A percentile compares a stretch with the other conserved stretches of the same genome.
Conservation (phyloP, 1,140 invertebrate genomes). For the Neotoxoptera formosana region DNA sequence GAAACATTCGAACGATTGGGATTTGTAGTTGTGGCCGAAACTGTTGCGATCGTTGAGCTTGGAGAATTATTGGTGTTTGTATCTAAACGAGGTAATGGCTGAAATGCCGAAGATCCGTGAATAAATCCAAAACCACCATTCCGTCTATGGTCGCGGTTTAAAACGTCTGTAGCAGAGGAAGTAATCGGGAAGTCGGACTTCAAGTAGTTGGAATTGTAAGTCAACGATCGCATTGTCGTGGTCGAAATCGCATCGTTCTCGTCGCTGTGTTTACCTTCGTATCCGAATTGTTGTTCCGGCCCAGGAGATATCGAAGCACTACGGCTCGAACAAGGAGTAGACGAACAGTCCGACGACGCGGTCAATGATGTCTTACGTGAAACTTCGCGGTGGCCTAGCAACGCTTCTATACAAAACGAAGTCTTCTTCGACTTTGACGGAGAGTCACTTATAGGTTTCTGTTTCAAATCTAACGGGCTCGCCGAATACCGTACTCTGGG, state of each 20-base stretch:
- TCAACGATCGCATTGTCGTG: neutral
- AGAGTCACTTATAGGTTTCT: neutral
- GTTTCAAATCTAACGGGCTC: slow-evolving; percentile 29
- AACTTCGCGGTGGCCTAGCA: slow-evolving; percentile 65
- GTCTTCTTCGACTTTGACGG: slow-evolving; percentile 64
- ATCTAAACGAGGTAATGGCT: slow-evolving; percentile 60
- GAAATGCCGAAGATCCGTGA: slow-evolving; percentile 63
- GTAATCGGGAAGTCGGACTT: slow-evolving; percentile 15
- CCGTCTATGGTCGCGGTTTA: slow-evolving; percentile 20
- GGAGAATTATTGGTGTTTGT: slow-evolving; percentile 53
- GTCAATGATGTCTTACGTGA: slow-evolving; percentile 54
- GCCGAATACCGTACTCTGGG: neutral
- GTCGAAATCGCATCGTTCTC: neutral
- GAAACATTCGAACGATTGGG: slow-evolving; percentile 50
- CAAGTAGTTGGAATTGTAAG: slow-evolving; percentile 13
- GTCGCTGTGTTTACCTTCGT: slow-evolving; percentile 60
- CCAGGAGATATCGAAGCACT: slow-evolving; percentile 43
- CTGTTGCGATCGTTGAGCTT: neutral
- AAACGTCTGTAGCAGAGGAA: neutral
- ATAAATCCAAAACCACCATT: slow-evolving; percentile 60
- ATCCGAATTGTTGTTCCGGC: slow-evolving; percentile 61
- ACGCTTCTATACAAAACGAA: slow-evolving; percentile 74
- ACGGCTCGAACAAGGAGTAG: slow-evolving; percentile 63
- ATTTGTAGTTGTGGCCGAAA: neutral
- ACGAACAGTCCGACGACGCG: slow-evolving; percentile 65